phyloP scores from a whole-genome alignment of 2,888 invertebrate genomes.

The Taenaris catops region DNA sequence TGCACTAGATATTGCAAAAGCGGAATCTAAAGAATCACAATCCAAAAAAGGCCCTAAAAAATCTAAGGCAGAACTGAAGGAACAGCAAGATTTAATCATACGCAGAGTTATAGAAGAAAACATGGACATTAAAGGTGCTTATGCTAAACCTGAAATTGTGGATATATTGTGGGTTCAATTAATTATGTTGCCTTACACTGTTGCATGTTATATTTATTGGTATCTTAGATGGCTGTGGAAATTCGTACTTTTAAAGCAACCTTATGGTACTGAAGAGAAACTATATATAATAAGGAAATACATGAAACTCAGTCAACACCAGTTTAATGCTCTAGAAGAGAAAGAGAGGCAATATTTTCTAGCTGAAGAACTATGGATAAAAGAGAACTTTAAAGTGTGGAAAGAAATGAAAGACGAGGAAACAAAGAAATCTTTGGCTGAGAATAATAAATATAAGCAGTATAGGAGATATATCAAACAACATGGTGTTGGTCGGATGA shows the following conservation, averaged over 20 bases:
- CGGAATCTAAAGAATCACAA: conserved; percentile 78
- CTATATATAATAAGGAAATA: conserved; percentile 89
- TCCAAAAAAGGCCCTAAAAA: conserved; percentile 76
- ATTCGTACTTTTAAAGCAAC: conserved; percentile 85
- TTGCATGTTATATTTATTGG: conserved; percentile 86
- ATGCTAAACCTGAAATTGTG: conserved; percentile 88
- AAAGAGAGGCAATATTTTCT: conserved; percentile 86
- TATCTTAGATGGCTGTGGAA: conserved; percentile 90
- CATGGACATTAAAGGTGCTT: conserved; percentile 96
- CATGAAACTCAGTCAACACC: conserved; percentile 85
- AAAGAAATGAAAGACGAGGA: conserved; percentile 91
- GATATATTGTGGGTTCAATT: conserved; percentile 93
- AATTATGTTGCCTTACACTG: conserved; percentile 87
- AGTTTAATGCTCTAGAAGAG: conserved; percentile 87
- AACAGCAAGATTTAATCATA: conserved; percentile 89
- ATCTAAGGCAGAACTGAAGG: conserved; percentile 82
- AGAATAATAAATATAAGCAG: conserved; percentile 92
- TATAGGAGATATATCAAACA: conserved; percentile 94
- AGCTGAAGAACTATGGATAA: conserved; percentile 89
- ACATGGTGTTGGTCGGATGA: conserved; percentile 93
- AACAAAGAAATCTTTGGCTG: conserved; percentile 90
- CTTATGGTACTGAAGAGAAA: conserved; percentile 91
- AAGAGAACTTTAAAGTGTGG: conserved; percentile 89
- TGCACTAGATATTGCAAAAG: conserved; percentile 83
- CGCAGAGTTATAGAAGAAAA: conserved; percentile 92